Conservation (phyloP, 2,797 vertebrate genomes). For the Brachyalestes nurse region DNA sequence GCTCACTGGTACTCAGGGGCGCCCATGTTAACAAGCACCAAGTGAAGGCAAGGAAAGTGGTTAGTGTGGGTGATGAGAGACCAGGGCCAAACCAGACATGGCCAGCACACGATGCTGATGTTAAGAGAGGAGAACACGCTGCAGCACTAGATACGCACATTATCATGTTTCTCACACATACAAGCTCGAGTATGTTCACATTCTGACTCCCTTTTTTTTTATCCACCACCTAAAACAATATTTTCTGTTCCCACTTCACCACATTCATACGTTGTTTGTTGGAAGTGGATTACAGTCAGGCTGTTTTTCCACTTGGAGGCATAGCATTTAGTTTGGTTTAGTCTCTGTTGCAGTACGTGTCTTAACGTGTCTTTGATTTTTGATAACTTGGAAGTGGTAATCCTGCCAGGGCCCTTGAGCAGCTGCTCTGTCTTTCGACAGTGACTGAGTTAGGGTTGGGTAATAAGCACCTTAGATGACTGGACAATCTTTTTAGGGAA, state of each 20-base stretch:
- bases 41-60: constrained; percentile 67
- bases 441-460: constrained; percentile 38
- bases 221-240: not conserved
- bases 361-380: constrained; percentile 33
- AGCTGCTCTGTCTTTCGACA: constrained; percentile 5
- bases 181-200: constrained; percentile 1
- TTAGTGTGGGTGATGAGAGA: constrained; percentile 32
- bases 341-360: not conserved
- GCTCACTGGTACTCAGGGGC: constrained; percentile 84
- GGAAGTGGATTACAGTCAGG: not conserved
- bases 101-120: constrained; percentile 51
- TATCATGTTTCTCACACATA: constrained; percentile 43
- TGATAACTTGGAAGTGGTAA: constrained; percentile 20
- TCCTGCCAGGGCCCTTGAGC: not conserved
- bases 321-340: not conserved
- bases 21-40: constrained; percentile 76
- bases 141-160: constrained; percentile 34
- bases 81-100: constrained; percentile 47
- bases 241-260: constrained; percentile 35
- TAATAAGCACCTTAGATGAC: constrained; percentile 65
- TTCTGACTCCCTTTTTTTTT: constrained; percentile 12
- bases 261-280: constrained; percentile 19
- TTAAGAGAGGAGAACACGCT: constrained; percentile 56
- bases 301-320: not conserved
- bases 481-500: constrained; percentile 64